Conservation (phyloP, 2,888 invertebrate species). For the Protodeltote pygarga region DNA sequence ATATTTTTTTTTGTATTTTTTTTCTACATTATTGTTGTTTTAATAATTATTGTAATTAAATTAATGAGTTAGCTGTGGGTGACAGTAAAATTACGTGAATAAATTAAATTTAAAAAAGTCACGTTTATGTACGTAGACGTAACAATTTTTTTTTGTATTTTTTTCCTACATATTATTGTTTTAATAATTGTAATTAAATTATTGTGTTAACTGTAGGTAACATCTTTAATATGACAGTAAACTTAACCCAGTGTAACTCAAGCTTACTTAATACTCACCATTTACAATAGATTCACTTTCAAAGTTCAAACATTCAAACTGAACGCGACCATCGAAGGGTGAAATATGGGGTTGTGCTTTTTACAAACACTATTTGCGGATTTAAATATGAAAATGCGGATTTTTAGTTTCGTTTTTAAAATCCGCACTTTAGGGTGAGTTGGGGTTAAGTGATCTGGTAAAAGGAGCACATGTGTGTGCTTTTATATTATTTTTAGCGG, state of each 20-base stretch:
- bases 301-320: conserved; percentile 71
- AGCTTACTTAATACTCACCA: conserved; percentile 50
- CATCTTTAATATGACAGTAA: neutral
- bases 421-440: conserved; percentile 58
- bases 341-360: conserved; percentile 70
- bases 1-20: too few relatives aligned
- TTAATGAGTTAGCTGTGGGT: too few relatives aligned
- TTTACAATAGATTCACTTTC: conserved; percentile 64
- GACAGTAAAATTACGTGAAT: too few relatives aligned
- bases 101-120: too few relatives aligned
- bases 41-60: too few relatives aligned
- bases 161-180: too few relatives aligned
- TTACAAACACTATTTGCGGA: conserved; percentile 69
- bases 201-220: too few relatives aligned
- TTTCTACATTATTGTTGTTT: too few relatives aligned
- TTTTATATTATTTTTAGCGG: conserved; percentile 39
- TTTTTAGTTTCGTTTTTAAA: conserved; percentile 57
- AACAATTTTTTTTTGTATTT: too few relatives aligned
- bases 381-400: conserved; percentile 64
- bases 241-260: conserved; percentile 41
- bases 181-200: too few relatives aligned
- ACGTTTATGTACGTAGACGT: too few relatives aligned
- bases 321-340: conserved; percentile 69
- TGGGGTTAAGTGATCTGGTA: conserved; percentile 59
- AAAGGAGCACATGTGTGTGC: conserved; percentile 64